Conservation (phyloP, 35 echinoderm and acorn worm species). For the Ophioderma brevispina region DNA sequence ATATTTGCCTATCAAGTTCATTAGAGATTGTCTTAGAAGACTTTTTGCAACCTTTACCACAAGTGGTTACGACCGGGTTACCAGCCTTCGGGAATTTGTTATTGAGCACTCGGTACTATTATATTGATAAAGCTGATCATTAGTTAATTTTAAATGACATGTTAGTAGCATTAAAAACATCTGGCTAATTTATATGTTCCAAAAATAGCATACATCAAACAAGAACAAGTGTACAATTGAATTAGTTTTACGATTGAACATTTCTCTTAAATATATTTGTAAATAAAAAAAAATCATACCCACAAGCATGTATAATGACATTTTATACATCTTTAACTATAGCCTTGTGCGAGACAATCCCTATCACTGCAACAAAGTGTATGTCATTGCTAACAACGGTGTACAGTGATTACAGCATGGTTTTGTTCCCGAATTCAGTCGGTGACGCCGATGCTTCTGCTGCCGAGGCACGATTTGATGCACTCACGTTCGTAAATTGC, state of each 20-base stretch:
- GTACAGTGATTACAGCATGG: not conserved
- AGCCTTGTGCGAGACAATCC: not conserved
- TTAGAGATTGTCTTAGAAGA: no score
- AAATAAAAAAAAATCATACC: not conserved
- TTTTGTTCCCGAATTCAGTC: not conserved
- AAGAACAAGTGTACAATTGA: not conserved
- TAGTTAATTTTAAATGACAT: no score
- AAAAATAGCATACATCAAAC: not conserved
- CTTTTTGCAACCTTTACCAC: no score
- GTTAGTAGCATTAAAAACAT: no score
- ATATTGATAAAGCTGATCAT: no score
- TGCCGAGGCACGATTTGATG: not conserved
- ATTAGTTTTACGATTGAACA: not conserved
- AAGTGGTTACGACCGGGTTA: no score
- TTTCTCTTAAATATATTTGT: not conserved
- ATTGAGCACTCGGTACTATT: no score
- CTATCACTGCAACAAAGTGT: not conserved
- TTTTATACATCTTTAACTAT: no score
- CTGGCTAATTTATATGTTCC: not conserved
- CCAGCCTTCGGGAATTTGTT: no score
- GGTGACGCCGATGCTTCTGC: not conserved
- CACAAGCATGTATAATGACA: no score
- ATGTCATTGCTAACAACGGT: not conserved
- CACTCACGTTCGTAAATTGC: not conserved
- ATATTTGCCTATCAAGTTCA: no score